These are phyloP conservation scores for Diarsia dahlii DNA, from an alignment of 2,888 invertebrate genomes.

Conservation along the genomic window DNA sequence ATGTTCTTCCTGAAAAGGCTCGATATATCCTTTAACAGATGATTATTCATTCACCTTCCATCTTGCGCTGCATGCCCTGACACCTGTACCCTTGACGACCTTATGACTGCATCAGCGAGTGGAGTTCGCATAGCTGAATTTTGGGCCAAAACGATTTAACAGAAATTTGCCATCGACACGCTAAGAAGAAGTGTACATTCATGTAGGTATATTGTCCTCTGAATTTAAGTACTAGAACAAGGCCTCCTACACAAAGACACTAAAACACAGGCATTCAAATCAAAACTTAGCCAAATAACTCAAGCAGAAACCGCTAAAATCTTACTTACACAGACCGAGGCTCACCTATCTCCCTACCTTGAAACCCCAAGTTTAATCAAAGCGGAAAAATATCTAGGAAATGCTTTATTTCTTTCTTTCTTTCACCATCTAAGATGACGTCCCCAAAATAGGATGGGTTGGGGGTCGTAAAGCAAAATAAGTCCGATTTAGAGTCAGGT, in stretches of 20 bases:
- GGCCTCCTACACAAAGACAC: neutral
- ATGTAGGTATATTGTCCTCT: neutral
- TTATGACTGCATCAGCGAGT: too few relatives aligned
- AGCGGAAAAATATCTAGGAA: constrained; percentile 36
- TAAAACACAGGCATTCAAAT: neutral
- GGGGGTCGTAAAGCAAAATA: constrained; percentile 58
- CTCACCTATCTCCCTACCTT: neutral
- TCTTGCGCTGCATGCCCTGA: too few relatives aligned
- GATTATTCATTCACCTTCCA: neutral
- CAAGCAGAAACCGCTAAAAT: neutral
- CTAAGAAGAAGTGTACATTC: neutral
- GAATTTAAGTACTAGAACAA: neutral
- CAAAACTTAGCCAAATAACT: constrained; percentile 12
- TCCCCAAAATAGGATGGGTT: constrained; percentile 45
- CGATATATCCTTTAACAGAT: too few relatives aligned
- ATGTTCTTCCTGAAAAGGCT: too few relatives aligned
- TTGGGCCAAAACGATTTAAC: too few relatives aligned
- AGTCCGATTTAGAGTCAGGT: constrained; percentile 63
- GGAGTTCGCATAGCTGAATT: too few relatives aligned
- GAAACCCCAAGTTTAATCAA: constrained; percentile 49
- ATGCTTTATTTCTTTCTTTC: constrained; percentile 50
- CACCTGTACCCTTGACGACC: too few relatives aligned
- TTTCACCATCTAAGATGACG: constrained; percentile 53
- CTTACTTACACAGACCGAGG: neutral
- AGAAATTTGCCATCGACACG: too few relatives aligned